Evolutionary conservation across 2,888 invertebrate genomes (phyloP), one percentile per base, ranked within the genome.

Genomic region (Danaus chrysippus): DNA sequence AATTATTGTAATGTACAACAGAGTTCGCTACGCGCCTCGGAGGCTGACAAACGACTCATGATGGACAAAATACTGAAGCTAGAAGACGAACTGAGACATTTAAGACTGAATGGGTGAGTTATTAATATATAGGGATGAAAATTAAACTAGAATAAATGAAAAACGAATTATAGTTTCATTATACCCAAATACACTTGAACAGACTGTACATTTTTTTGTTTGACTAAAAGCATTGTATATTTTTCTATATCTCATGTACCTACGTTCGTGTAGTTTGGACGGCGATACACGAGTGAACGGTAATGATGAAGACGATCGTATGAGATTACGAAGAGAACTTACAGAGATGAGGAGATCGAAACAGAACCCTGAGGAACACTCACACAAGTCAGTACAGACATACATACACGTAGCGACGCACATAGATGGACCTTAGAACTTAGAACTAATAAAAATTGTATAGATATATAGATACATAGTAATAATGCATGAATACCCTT

Each of bases 11-110:
- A 23, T 23, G 81, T 81, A 79, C 84, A 81, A 69, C 87, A 95
- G 94, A 93, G 92, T 74, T 93, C 94, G 73, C 87, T 94, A 64
- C 93, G 94, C 74, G 87, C 94, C 76, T 90, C 93, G 61, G 92
- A 93, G 66, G 82, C 92, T 15, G 94, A 95, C 76, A 93, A 93
- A 77, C 92, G 93, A 70, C 92, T 93, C 68, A 92, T 93, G 78
- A 93, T 93, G 83, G 94, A 94, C 76, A 92, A 94, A 42, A 91
- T 95, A 56, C 82, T 86, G 42, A 94, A 94, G 77, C 82, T 95
- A 58, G 95, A 95, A 76, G 93, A 94, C 64, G 94, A 95, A 74
- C 82, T 94, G 71, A 93, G 93, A 54, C 54, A 76, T 2, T 75
- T 90, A 17, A 82, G 23, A 3, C 1, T 34, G 23, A 34, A 34